Conservation (phyloP, 2,888 invertebrate genomes). For the Chydorus sphaericus region DNA sequence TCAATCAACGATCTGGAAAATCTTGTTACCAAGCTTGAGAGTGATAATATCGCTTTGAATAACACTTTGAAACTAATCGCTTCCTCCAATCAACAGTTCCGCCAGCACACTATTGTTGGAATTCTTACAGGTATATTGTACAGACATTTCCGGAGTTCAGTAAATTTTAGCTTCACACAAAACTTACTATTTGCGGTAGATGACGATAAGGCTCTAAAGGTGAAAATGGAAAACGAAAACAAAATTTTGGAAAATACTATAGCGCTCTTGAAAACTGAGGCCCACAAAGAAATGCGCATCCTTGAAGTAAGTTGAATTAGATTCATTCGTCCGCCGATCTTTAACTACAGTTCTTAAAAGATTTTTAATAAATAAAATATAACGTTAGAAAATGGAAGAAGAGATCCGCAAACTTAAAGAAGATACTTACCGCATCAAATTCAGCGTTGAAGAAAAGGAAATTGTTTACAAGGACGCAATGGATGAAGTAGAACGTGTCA, state of each 20-base stretch:
- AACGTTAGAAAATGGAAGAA: background rate
- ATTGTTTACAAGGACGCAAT: background rate
- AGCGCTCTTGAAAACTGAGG: background rate
- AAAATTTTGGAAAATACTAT: background rate
- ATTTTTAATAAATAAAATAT: background rate
- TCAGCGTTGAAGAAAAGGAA: background rate
- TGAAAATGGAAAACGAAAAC: background rate
- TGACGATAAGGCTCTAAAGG: background rate
- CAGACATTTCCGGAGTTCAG: no score
- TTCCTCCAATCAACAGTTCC: slow-evolving; percentile 8
- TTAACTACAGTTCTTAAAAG: background rate
- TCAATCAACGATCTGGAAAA: background rate
- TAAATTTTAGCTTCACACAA: no score
- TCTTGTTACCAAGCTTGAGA: background rate
- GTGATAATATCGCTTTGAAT: background rate
- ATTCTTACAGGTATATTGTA: background rate
- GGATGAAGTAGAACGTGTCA: background rate
- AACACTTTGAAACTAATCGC: background rate
- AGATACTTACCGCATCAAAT: background rate
- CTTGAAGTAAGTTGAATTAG: background rate
- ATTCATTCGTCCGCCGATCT: background rate
- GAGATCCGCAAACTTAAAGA: background rate
- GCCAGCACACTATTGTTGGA: slow-evolving; percentile 6
- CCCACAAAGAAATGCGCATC: background rate
- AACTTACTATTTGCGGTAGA: background rate